Percentiles rank a stretch among this genome's conserved stretches.
phyloP scores from a whole-genome alignment of 2,888 invertebrate genomes.

The Stratiomys singularior region DNA sequence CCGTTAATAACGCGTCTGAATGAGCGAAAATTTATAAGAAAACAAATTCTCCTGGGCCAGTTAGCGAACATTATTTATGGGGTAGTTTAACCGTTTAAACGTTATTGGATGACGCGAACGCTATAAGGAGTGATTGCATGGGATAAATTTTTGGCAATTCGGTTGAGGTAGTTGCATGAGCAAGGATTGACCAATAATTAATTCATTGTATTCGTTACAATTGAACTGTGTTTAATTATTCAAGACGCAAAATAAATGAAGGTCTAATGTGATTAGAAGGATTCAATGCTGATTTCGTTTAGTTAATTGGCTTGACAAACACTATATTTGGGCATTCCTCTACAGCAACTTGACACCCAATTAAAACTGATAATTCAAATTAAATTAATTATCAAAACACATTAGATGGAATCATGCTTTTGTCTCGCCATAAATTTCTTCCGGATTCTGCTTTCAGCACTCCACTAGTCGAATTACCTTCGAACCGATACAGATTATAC shows the following conservation, averaged over 20 bases:
- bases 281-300: too few species aligned
- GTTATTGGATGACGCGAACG: slow-evolving; percentile 43
- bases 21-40: slow-evolving; percentile 51
- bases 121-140: slow-evolving; percentile 8
- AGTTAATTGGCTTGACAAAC: too few species aligned
- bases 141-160: slow-evolving; percentile 34
- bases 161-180: neutral
- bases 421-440: too few species aligned
- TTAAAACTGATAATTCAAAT: too few species aligned
- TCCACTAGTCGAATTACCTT: neutral
- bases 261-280: too few species aligned
- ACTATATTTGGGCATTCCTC: too few species aligned
- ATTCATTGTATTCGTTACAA: neutral
- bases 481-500: neutral
- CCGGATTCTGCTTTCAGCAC: too few species aligned
- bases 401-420: too few species aligned
- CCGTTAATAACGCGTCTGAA: slow-evolving; percentile 52
- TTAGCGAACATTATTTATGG: slow-evolving; percentile 51
- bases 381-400: too few species aligned
- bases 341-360: too few species aligned
- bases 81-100: slow-evolving; percentile 50
- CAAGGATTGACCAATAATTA: neutral
- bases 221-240: too few species aligned
- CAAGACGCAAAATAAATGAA: too few species aligned
- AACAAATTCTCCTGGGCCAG: slow-evolving; percentile 52